phyloP scores from a whole-genome alignment of 2,113 vertebrate species.

The Melanerpes aurifrons region DNA sequence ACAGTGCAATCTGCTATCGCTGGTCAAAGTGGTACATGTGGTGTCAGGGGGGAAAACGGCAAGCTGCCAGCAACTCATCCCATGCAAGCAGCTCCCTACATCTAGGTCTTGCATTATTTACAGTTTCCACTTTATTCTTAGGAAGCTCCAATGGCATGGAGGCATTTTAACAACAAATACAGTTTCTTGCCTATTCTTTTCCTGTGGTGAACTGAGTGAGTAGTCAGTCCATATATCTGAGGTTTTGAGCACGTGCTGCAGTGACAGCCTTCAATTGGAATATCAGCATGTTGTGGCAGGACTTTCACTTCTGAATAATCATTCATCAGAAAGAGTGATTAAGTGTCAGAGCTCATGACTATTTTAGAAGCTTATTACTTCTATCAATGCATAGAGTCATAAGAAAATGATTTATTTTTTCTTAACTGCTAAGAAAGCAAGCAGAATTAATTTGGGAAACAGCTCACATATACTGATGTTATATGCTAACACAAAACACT shows the following conservation, averaged over 20 bases:
- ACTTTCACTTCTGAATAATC: slow-evolving; percentile 23
- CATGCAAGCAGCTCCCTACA: not conserved
- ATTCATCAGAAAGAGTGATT: slow-evolving; percentile 25
- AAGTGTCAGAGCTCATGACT: slow-evolving; percentile 6
- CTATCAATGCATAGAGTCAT: not conserved
- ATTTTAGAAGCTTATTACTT: slow-evolving; percentile 26
- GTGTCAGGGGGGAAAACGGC: not conserved
- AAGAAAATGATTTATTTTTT: not conserved
- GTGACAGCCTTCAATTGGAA: not conserved
- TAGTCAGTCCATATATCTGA: not conserved
- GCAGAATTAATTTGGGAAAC: slow-evolving; percentile 32
- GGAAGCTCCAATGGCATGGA: not conserved
- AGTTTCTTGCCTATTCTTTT: not conserved
- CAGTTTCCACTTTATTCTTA: not conserved
- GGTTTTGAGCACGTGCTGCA: not conserved
- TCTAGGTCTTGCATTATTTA: not conserved
- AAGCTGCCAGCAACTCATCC: not conserved
- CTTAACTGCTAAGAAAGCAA: not conserved
- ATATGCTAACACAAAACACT: slow-evolving; percentile 17
- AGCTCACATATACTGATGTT: not conserved
- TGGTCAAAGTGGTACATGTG: not conserved
- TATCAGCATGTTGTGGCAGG: slow-evolving; percentile 6
- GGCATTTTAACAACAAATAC: not conserved
- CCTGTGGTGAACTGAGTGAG: not conserved
- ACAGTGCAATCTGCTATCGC: not conserved